Evolutionary conservation across 2,888 invertebrate genomes (phyloP), one percentile per base, ranked within the genome.

Genomic region (Spicauda simplicius): DNA sequence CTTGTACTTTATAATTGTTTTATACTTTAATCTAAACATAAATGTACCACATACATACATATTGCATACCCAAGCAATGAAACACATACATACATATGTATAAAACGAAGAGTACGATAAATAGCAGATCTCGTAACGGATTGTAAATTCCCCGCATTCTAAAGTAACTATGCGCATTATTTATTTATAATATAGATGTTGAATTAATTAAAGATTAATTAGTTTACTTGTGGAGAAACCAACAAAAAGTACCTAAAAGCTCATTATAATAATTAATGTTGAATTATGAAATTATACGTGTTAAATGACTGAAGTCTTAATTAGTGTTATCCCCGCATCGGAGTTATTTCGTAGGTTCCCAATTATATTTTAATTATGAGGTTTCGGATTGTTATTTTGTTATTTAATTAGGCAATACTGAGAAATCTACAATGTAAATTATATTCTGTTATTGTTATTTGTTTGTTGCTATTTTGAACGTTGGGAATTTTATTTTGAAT

Each of bases 301-400:
- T 50, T 50, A 57, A 64, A 33, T 56, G 55, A 57, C 56, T 56
- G 19, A 33, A 33, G 66, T 69, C 72, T 73, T 72, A 72, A 74
- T 72, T 71, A 73, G 72, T 70, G 25, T 25, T 73, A 69, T 72
- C 67, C 69, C 63, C 63, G 54, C 69, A 72, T 72, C 60, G 30
- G 60, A 62, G 66, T 66, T 66, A 72, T 69, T 69, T 69, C 68
- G 66, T 70, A 70, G 60, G 65, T 70, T 69, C 64, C 65, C 70
- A 70, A 70, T 71, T 71, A 67, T 67, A 67, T 30, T 61, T 67
- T 60, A 66, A 60, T 60, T 33, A 66, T 53, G 33, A 41, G 50
- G 45, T 55, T 66, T 33, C 19, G 54, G 37, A 37, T 37, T 37
- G 37, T 37, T 37, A 12, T 37, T 61, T 14, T 20, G 52, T 54